Evolutionary conservation across 2,113 vertebrate genomes (phyloP).

Genomic region (Petroica traversi): DNA sequence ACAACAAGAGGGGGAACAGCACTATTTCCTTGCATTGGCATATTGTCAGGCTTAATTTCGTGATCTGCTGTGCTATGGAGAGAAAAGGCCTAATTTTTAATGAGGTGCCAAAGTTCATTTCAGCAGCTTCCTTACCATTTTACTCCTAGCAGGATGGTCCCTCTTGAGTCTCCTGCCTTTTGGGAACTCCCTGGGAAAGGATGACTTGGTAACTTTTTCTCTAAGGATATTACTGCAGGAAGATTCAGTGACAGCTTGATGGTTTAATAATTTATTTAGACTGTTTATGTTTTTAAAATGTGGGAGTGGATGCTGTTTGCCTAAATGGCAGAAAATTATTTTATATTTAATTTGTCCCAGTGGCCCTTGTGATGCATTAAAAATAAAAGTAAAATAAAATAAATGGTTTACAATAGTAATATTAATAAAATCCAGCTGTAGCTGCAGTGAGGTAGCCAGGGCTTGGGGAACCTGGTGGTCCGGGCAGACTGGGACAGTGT

Average conservation of each 20-base stretch:
- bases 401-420: neutral
- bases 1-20: neutral
- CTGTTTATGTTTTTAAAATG: constrained; percentile 37
- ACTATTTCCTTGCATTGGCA: neutral
- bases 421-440: neutral
- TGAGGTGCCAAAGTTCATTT: neutral
- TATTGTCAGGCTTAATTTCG: neutral
- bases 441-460: neutral
- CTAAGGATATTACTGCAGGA: constrained; percentile 13
- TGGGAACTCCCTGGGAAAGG: neutral
- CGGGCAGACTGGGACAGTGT: neutral
- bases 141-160: neutral
- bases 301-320: constrained; percentile 38
- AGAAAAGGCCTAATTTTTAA: neutral
- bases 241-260: neutral
- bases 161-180: neutral
- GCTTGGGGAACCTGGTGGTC: fast-evolving
- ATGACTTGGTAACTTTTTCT: constrained; percentile 13
- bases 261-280: constrained; percentile 67
- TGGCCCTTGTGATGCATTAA: neutral
- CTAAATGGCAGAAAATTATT: constrained; percentile 45
- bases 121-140: neutral
- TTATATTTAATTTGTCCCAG: constrained; percentile 44
- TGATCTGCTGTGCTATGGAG: neutral
- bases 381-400: neutral